Percentiles rank a stretch among this genome's conserved stretches.
phyloP scores from a whole-genome alignment of 2,797 vertebrate genomes.

The Caiman crocodilus region DNA sequence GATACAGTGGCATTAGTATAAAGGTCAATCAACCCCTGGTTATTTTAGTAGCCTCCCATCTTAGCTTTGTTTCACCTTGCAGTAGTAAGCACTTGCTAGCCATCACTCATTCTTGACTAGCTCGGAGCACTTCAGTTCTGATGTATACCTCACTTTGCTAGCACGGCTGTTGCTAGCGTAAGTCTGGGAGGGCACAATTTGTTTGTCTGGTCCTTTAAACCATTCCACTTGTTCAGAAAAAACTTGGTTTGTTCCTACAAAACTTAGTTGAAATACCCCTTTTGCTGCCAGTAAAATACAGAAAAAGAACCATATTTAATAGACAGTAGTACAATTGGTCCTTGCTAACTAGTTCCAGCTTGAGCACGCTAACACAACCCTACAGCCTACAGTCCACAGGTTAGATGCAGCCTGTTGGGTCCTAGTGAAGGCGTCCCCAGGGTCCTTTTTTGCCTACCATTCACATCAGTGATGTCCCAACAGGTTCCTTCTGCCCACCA shows the following conservation, averaged over 20 bases:
- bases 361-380: not conserved
- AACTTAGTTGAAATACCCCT: not conserved
- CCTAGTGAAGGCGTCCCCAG: too few species aligned
- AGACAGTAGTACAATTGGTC: not conserved
- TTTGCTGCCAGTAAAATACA: not conserved
- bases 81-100: not conserved
- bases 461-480: too few species aligned
- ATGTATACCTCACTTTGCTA: accelerated
- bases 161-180: too few species aligned
- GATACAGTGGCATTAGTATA: not conserved
- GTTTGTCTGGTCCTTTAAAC: not conserved
- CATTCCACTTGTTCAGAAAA: not conserved
- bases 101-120: not conserved
- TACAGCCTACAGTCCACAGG: too few species aligned
- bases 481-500: too few species aligned
- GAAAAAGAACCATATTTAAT: not conserved
- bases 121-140: accelerated
- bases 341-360: not conserved
- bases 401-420: too few species aligned
- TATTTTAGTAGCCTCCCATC: not conserved
- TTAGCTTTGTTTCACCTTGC: accelerated
- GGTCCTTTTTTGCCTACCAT: too few species aligned
- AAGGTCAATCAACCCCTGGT: accelerated
- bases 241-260: not conserved
- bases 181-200: too few species aligned